phyloP scores from a whole-genome alignment of 1,140 invertebrate genomes.

The Tetraneura akinire region DNA sequence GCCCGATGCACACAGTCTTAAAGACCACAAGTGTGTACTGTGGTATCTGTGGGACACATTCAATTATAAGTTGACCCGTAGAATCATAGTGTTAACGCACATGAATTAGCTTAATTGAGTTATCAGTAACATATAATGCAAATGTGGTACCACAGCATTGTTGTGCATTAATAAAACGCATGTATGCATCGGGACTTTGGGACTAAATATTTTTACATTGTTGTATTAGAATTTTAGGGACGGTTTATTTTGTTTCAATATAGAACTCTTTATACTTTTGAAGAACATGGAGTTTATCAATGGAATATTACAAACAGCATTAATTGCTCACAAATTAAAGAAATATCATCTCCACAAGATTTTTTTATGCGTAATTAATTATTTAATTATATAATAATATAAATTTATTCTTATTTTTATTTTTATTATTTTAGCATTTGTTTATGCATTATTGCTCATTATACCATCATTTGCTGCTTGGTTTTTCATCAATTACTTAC shows the following conservation, averaged over 20 bases:
- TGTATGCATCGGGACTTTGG: no score
- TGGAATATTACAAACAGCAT: conserved; percentile 47
- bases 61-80: no score
- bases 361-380: conserved; percentile 34
- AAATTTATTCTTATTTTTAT: background rate
- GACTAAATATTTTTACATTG: background rate
- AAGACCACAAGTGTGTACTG: no score
- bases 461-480: conserved; percentile 32
- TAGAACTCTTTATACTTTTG: conserved; percentile 41
- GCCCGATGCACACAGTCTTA: no score
- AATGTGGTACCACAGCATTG: no score
- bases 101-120: no score
- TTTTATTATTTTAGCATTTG: conserved; percentile 22
- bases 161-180: no score
- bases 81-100: no score
- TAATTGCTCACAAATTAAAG: conserved; percentile 31
- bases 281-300: conserved; percentile 51
- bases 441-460: conserved; percentile 26
- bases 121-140: no score
- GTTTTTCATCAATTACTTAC: conserved; percentile 36
- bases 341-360: conserved; percentile 26
- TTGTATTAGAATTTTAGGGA: background rate
- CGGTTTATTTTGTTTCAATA: background rate
- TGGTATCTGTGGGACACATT: no score
- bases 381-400: background rate